Evolutionary conservation across 2,113 vertebrate species (phyloP).

Genomic region (Oostethus manadensis): DNA sequence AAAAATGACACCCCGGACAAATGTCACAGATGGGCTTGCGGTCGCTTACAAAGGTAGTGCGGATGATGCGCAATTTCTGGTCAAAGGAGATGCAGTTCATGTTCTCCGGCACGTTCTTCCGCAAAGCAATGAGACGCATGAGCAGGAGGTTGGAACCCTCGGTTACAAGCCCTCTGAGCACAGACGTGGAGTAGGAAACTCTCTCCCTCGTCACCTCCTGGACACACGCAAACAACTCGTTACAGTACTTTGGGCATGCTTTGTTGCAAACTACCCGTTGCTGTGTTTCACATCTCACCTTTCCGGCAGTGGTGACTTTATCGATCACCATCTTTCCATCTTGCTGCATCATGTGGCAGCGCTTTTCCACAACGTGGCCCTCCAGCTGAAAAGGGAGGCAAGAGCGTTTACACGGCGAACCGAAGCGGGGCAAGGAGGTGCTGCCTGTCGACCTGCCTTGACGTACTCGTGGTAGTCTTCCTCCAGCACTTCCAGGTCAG

Average conservation of each 20-base stretch:
- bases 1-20: no score
- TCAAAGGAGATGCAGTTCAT: conserved; percentile 78
- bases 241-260: not conserved
- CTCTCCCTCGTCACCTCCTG: conserved; percentile 64
- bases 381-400: conserved; percentile 60
- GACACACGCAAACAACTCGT: conserved; percentile 6
- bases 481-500: conserved; percentile 73
- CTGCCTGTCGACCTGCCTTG: conserved; percentile 62
- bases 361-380: conserved; percentile 69
- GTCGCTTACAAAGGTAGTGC: conserved; percentile 77
- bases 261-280: not conserved
- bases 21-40: not conserved
- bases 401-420: not conserved
- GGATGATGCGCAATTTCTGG: conserved; percentile 63
- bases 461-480: conserved; percentile 78
- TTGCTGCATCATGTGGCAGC: conserved; percentile 65
- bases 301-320: conserved; percentile 68
- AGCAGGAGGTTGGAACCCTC: conserved; percentile 82
- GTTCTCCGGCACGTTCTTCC: conserved; percentile 59
- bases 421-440: no score
- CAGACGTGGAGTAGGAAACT: conserved; percentile 50
- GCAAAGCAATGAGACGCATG: conserved; percentile 77
- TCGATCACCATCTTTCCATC: conserved; percentile 68
- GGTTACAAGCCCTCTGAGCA: conserved; percentile 73
- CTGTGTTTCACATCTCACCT: conserved; percentile 67